Evolutionary conservation across 2,797 vertebrate species (phyloP), one percentile per base, ranked within the genome.

Genomic region (Menidia menidia): DNA sequence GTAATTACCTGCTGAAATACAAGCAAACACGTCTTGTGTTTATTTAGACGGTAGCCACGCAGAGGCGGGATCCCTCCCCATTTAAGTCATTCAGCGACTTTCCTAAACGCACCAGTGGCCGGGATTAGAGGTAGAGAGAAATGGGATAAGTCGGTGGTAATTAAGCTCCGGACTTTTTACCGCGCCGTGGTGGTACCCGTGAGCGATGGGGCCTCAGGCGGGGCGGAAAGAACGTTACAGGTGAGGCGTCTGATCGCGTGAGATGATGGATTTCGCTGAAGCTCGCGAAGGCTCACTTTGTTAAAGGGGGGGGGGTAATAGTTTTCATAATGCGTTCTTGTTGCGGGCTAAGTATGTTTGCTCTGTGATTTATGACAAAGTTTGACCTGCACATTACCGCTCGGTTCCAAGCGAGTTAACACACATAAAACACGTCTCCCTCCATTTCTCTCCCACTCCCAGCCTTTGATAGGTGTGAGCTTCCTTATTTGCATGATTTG

Each of bases 1-100:
- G 78, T 80, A 76, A 90, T 88, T 80, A 80, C 72, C 54, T 45
- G 65, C 32, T 2, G 57, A 73, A 82, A 86, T 79, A 82, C 71
- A 51, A 25, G 64, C 12, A 58, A 76, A 73, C 60, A 65, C 63
- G 63, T 32, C 13, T 41, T 41, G 57, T 75, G 52, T 70, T 64
- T 41, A 75, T 66, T 78, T 61, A 59, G 66, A 25, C 42, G 42
- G 48, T 41, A 30, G 70, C 41, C 55, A 19, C n/a, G 8, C 50
- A 41, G 52, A 73, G 69, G 77, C 48, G 45, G 12, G 69, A 60
- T 73, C 52, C 63, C 25, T 74, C 77, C 79, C 60, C 32, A 63
- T 25, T 45, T 62, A 64, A 67, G 42, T 77, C 64, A 68, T 61
- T 57, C 6, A 11, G 45, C 54, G 58, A 43, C 39, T 32, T 31